Evolutionary conservation across 2,113 vertebrate species (phyloP).

Genomic region (Aythya baeri): DNA sequence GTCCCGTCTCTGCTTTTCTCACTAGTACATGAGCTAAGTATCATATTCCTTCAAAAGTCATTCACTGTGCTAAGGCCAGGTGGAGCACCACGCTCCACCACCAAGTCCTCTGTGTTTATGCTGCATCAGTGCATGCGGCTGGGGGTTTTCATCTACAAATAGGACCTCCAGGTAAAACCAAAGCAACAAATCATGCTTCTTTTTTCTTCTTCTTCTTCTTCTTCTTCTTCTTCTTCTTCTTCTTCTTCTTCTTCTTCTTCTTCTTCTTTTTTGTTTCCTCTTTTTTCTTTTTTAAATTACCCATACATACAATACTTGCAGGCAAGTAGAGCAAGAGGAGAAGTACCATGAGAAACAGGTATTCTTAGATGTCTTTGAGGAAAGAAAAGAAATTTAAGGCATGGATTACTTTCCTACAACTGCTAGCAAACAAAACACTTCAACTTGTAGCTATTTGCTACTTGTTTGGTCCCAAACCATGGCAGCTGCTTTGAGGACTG

Average conservation of each 20-base stretch:
- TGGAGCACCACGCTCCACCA: background rate
- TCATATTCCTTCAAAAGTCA: background rate
- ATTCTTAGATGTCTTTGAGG: background rate
- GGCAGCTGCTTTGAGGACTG: background rate
- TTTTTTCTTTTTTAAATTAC: background rate
- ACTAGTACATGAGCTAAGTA: background rate
- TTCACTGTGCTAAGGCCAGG: background rate
- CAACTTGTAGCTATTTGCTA: background rate
- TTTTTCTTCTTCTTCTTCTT: no score
- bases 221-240: accelerated
- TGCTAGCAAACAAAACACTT: background rate
- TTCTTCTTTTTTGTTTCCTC: no score
- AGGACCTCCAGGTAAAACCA: background rate
- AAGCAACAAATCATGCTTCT: background rate
- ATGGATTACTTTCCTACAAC: background rate
- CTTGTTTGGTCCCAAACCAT: background rate
- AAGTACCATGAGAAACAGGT: background rate
- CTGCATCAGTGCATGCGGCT: background rate
- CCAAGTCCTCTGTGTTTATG: background rate
- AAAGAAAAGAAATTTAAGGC: background rate
- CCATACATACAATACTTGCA: background rate
- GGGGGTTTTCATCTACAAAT: background rate
- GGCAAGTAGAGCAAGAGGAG: background rate
- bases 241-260: no score
- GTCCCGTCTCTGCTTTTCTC: background rate